phyloP scores from a whole-genome alignment of 2,113 vertebrate species.

The Artemisiospiza belli region DNA sequence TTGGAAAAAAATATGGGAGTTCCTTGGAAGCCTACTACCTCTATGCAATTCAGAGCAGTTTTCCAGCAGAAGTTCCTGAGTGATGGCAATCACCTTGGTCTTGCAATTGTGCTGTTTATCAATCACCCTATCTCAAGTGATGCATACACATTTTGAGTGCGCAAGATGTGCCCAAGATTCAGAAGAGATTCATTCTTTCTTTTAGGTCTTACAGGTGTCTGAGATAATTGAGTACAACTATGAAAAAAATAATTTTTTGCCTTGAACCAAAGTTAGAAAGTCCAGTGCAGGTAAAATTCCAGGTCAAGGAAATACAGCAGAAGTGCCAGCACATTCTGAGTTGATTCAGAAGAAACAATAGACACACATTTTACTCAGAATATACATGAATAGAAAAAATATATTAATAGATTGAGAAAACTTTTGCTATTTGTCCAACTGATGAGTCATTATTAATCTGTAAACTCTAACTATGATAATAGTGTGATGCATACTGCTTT shows the following conservation, averaged over 20 bases:
- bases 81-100: neutral
- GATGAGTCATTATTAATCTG: neutral
- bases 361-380: neutral
- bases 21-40: neutral
- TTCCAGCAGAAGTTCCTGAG: neutral
- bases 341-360: neutral
- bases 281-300: neutral
- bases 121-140: rapidly evolving
- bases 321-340: neutral
- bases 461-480: neutral
- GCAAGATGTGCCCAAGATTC: too few species aligned
- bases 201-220: neutral
- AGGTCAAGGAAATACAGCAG: neutral
- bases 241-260: neutral
- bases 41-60: neutral
- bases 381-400: neutral
- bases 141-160: rapidly evolving
- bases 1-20: neutral
- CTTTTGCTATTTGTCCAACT: neutral
- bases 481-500: neutral
- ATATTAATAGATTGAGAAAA: neutral
- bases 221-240: neutral
- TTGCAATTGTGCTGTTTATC: neutral
- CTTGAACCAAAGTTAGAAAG: neutral
- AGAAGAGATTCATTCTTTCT: neutral